Evolutionary conservation across 1,140 invertebrate genomes (phyloP).

Genomic region (Pissodes strobi): DNA sequence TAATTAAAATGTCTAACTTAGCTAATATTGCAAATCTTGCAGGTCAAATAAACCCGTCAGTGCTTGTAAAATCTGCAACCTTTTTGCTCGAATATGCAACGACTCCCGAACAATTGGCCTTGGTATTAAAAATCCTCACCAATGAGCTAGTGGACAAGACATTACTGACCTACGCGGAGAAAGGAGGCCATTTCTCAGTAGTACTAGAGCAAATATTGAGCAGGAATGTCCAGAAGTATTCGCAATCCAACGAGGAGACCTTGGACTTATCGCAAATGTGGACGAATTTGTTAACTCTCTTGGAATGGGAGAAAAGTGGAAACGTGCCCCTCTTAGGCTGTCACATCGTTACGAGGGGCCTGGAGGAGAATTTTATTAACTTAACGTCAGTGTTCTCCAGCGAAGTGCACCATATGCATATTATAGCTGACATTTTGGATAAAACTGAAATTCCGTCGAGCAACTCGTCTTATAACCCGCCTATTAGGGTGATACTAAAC

Average conservation of each 20-base stretch:
- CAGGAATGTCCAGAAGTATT: slow-evolving; percentile 44
- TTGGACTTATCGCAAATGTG: slow-evolving; percentile 53
- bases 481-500: slow-evolving; percentile 62
- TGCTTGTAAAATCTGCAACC: slow-evolving; percentile 60
- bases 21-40: no score
- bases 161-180: slow-evolving; percentile 47
- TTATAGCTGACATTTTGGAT: slow-evolving; percentile 58
- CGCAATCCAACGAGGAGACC: slow-evolving; percentile 37
- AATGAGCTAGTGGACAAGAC: slow-evolving; percentile 52
- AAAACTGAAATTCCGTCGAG: slow-evolving; percentile 53
- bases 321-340: slow-evolving; percentile 56
- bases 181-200: slow-evolving; percentile 60
- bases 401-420: slow-evolving; percentile 56
- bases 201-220: slow-evolving; percentile 58
- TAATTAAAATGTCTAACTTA: no score
- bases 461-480: slow-evolving; percentile 49
- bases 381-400: slow-evolving; percentile 54
- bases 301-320: slow-evolving; percentile 61
- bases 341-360: slow-evolving; percentile 56
- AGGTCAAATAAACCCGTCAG: slow-evolving; percentile 62
- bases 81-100: slow-evolving; percentile 61
- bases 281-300: slow-evolving; percentile 57
- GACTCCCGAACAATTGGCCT: slow-evolving; percentile 59
- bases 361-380: slow-evolving; percentile 58
- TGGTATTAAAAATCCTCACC: slow-evolving; percentile 60